Base-by-base conservation (phyloP, 2,888 invertebrate species). In the Cephalotes varians region DNA sequence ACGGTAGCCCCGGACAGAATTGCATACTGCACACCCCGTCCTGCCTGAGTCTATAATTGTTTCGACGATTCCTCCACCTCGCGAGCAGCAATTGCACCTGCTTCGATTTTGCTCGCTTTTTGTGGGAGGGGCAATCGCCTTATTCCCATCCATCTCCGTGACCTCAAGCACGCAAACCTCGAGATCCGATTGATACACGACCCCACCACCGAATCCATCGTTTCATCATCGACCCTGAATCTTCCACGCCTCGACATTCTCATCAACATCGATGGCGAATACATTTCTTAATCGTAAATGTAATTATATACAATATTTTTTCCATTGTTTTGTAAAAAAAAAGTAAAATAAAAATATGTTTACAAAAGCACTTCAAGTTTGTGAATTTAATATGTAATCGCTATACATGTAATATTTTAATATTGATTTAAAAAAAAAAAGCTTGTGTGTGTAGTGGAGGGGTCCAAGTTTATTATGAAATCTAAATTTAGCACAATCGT, bases 61-160 rank as follows among this genome's bases (percentile, higher is more conserved):
- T 93, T 92, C 91, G 88, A 91, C 91, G 92, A 92, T 92, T 92
- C 90, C 79, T 84, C 86, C 85, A 85, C 86, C 86, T 82, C 85
- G 84, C 82, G 81, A 87, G 83, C 86, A 79, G 89, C 92, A 91
- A 92, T 93, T 92, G 91, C 93, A 92, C 92, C 92, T 92, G 93
- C 90, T 91, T 93, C 90, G 90, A 93, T 92, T 92, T 92, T 91
- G 90, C 86, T 90, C 91, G 90, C 88, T 92, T 92, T 93, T 92
- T 92, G 88, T 88, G 73, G 86, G 90, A 87, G 87, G 88, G 86
- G 88, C 88, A 86, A 91, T 90, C 91, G 88, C 88, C 87, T 87
- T 89, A 85, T 89, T 90, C 88, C 86, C 87, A 88, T 85, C 88
- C 84, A 84, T 86, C 81, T 85, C 85, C 85, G 87, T 87, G 89